Evolutionary conservation across 64 coral and sea anemone species (phyloP), one percentile per base, ranked within the genome.

Genomic region (Hydrozoanthus tunicans): DNA sequence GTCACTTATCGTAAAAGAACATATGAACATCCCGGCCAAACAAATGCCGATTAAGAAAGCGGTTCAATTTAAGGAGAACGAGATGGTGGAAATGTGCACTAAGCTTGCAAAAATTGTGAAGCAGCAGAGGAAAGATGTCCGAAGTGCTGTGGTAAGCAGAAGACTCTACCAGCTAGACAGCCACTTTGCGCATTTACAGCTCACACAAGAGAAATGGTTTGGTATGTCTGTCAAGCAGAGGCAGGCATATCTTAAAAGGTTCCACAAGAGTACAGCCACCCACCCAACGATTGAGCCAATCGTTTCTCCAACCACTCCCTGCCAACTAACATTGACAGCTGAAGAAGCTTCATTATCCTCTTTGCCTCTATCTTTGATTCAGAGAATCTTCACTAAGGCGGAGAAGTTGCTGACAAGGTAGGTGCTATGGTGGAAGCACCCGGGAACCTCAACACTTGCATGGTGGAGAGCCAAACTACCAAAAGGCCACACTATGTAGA

Each of bases 381-480:
- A 81, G 8, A 62, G 7, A 62, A 81, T 81, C 23, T 81, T 52
- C 56, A 58, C 56, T n/a, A 58, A 81, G 52, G 56, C 79, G 9
- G 25, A 58, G 56, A 4, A 61, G 20, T 62, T 81, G 26, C 79
- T 81, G 24, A 8, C 24, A 2, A 81, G 56, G 62, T 58, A 60
- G 79, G 62, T 81, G 58, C 79, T 43, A 81, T 81, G 23, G 56
- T 81, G 79, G 79, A 61, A 81, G 62, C 62, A 81, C 79, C 79
- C 7, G 23, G 58, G n/a, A 81, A 20, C 56, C 58, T 54, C 12
- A 58, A 59, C 3, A 26, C 79, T 26, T 81, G 58, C 8, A 58
- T 81, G 79, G 79, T 81, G 8, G 79, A 81, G 52, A 62, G 79
- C 79, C 64, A 66, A 66, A 62, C 58, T 56, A 81, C 7, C 56